These are phyloP conservation scores for Peromyscus leucopus DNA, from an alignment of 2,113 vertebrate genomes.

Conservation along the genomic window DNA sequence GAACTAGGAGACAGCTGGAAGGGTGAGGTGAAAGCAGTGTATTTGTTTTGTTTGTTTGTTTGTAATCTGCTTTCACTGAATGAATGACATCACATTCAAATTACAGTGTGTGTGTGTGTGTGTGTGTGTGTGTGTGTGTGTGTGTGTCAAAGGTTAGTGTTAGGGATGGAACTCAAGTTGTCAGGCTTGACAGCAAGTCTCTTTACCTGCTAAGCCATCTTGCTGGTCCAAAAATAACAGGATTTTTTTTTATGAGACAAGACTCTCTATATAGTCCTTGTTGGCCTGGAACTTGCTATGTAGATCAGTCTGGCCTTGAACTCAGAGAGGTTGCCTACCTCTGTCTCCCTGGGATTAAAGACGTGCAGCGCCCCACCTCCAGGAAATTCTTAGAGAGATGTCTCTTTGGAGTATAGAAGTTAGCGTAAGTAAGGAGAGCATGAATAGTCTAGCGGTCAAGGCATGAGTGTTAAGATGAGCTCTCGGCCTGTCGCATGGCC, in stretches of 20 bases:
- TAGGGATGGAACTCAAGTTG: no score
- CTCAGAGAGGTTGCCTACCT: not conserved
- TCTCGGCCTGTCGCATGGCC: not conserved
- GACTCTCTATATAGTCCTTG: not conserved
- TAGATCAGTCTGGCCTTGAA: not conserved
- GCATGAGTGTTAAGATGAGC: no score
- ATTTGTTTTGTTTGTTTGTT: slow-evolving; percentile 54
- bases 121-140: not conserved
- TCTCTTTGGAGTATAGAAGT: not conserved
- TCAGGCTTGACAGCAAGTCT: not conserved
- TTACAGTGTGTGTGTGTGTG: not conserved
- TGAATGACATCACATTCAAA: slow-evolving; percentile 41
- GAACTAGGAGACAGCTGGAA: not conserved
- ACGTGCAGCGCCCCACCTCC: not conserved
- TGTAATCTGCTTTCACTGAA: slow-evolving; percentile 25
- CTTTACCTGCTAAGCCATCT: not conserved
- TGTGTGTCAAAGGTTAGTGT: not conserved
- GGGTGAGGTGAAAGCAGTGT: not conserved
- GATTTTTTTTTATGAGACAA: not conserved
- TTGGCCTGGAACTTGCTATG: not conserved
- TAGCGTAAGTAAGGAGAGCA: not conserved
- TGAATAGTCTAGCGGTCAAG: not conserved
- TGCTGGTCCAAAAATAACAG: not conserved
- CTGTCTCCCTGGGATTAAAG: not conserved
- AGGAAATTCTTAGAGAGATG: not conserved